Evolutionary conservation across 2,888 invertebrate genomes (phyloP), one percentile per base, ranked within the genome.

Genomic region (Athetis lepigone): DNA sequence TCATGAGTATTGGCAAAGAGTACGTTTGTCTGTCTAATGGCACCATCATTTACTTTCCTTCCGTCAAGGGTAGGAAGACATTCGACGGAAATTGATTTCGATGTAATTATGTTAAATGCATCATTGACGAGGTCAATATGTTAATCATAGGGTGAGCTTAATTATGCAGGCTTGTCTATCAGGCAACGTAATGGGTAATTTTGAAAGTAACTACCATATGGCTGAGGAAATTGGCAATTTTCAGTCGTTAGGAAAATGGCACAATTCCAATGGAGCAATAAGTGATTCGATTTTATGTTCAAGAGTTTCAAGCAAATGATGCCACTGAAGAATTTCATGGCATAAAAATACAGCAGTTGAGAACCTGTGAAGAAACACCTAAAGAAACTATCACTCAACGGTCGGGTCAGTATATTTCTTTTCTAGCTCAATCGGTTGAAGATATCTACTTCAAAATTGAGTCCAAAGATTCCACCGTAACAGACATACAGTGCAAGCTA

Each of bases 1-100:
- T 74, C 57, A 51, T 63, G 64, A 59, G 51, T 40, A 82, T 85
- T 83, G 80, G 77, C 79, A 85, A 88, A 88, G 86, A 87, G 84
- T 83, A 81, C 49, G 56, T 65, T 75, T 72, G 63, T 84, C 83
- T 75, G 74, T 65, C 80, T 85, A 85, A 85, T 85, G 81, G 81
- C 79, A 79, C 83, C 85, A 86, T 88, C 85, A 89, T 87, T 84
- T 75, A 85, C 88, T 90, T 90, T 87, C 87, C 86, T 88, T 88
- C 87, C 88, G 84, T 70, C 69, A 79, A 78, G 75, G 79, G 57
- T 71, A 79, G 81, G 83, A 84, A 84, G 79, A 80, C 67, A 75
- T 64, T 72, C 51, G 65, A 73, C 71, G 75, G 79, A 74, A 78
- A 82, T 70, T 69, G 66, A 78, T 79, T 70, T 74, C 65, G 65